Percentiles rank a stretch among this genome's conserved stretches.
These are phyloP conservation scores for Actinostola sp. DNA, from an alignment of 92 coral and sea anemone species.

Conservation along the genomic window DNA sequence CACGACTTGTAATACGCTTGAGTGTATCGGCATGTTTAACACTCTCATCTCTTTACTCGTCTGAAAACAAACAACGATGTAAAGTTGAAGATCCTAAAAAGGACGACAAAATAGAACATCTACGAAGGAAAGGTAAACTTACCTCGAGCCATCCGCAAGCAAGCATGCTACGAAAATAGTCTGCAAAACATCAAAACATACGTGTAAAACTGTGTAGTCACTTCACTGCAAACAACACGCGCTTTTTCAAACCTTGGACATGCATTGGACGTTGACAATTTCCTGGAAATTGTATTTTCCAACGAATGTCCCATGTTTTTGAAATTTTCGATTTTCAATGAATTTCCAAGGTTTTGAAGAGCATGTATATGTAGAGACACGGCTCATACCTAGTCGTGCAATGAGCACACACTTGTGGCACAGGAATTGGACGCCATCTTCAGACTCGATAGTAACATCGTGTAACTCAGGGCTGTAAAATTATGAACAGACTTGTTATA, in stretches of 20 bases:
- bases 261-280: too few relatives aligned
- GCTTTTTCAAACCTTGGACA: too few relatives aligned
- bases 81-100: background rate
- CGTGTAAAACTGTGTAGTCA: background rate
- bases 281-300: too few relatives aligned
- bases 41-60: slow-evolving; percentile 52
- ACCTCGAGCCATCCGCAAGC: slow-evolving; percentile 97
- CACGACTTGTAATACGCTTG: slow-evolving; percentile 67
- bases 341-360: too few relatives aligned
- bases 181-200: slow-evolving; percentile 37
- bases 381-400: slow-evolving; percentile 86
- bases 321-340: too few relatives aligned
- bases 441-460: slow-evolving; percentile 87
- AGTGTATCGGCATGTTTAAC: slow-evolving; percentile 69
- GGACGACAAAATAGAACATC: background rate
- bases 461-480: slow-evolving; percentile 72
- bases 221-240: too few relatives aligned
- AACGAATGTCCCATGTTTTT: too few relatives aligned
- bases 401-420: slow-evolving; percentile 95
- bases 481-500: background rate
- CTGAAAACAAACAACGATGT: slow-evolving; percentile 31
- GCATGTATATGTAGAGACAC: too few relatives aligned
- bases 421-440: slow-evolving; percentile 70
- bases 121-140: slow-evolving; percentile 7
- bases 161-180: slow-evolving; percentile 92